Evolutionary conservation across 2,797 vertebrate genomes (phyloP).

Genomic region (Agapornis canus): DNA sequence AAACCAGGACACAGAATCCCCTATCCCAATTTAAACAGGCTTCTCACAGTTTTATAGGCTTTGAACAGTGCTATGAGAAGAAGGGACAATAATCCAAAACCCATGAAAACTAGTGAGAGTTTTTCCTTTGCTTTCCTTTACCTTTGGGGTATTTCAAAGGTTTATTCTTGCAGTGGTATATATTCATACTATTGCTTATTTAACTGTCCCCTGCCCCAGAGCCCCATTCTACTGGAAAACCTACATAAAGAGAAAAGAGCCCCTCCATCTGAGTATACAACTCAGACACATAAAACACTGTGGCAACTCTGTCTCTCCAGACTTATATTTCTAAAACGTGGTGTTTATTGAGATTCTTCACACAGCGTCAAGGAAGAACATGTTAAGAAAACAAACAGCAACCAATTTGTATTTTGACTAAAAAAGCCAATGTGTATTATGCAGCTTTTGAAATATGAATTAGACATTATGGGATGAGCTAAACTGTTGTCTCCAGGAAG

Average conservation of each 20-base stretch:
- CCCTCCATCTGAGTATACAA: not conserved
- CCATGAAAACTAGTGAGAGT: not conserved
- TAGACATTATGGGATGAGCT: not conserved
- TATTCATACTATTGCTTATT: not conserved
- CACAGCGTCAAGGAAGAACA: not conserved
- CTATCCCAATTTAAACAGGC: not conserved
- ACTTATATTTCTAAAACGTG: not conserved
- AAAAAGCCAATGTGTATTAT: not conserved
- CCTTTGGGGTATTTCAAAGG: not conserved
- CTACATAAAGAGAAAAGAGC: not conserved
- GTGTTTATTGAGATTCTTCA: not conserved
- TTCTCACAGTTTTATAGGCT: not conserved
- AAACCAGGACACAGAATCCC: not conserved
- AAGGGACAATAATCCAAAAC: not conserved
- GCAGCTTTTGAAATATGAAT: slow-evolving; percentile 9
- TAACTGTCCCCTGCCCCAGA: not conserved
- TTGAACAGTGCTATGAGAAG: not conserved
- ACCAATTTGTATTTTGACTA: not conserved
- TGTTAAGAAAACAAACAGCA: not conserved
- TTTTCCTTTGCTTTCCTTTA: not conserved
- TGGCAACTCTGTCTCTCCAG: not conserved
- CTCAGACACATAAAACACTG: not conserved
- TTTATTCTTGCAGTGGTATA: not conserved
- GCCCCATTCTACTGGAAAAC: not conserved
- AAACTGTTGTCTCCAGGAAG: not conserved